A percentile compares a stretch with the other conserved stretches of the same genome.
phyloP scores from a whole-genome alignment of 2,113 vertebrate genomes.

The Bos javanicus region DNA sequence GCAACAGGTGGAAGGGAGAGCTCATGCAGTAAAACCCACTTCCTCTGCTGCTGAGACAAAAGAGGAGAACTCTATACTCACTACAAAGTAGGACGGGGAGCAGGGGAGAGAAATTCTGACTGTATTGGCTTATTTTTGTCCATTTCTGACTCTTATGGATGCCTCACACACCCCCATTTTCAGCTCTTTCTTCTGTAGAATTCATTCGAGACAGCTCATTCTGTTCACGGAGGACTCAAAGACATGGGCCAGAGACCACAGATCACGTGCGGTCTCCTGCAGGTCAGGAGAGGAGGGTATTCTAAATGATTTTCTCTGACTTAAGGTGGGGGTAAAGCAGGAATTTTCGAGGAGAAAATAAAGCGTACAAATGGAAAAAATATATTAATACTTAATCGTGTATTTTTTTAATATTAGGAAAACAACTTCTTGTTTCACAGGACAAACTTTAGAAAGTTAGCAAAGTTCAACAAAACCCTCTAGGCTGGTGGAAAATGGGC shows the following conservation, averaged over 20 bases:
- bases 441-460: neutral
- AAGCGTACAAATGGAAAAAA: neutral
- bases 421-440: neutral
- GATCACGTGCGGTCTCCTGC: neutral
- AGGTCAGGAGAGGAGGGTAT: neutral
- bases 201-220: neutral
- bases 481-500: neutral
- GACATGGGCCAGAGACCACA: neutral
- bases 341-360: neutral
- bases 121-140: neutral
- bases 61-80: neutral
- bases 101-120: neutral
- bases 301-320: neutral
- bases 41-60: conserved; percentile 19
- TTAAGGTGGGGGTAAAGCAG: neutral
- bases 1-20: neutral
- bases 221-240: neutral
- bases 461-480: neutral
- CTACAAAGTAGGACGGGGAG: neutral
- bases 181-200: conserved; percentile 13
- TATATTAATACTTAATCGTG: neutral
- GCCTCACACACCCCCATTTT: neutral
- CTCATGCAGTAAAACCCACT: conserved; percentile 49
- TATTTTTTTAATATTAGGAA: neutral
- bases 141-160: neutral